Evolutionary conservation across 2,797 vertebrate genomes (phyloP), one percentile per base, ranked within the genome.

Genomic region (Amazonetta brasiliensis): DNA sequence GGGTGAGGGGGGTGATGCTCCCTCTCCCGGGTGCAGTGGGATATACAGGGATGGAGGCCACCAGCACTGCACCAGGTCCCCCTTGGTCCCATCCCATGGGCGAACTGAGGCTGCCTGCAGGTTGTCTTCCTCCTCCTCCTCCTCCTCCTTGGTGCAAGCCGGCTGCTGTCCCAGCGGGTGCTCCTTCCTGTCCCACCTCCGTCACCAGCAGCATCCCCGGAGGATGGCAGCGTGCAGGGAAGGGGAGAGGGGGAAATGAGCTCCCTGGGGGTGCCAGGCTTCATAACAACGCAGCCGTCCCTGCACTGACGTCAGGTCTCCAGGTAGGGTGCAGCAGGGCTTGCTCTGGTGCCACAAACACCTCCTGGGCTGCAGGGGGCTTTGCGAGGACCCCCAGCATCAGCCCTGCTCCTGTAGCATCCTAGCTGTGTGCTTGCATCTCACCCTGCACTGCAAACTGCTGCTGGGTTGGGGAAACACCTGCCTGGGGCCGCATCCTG

Each of bases 181-280:
- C 86, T 88, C 81, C 93, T 97, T 97, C 91, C 95, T 22, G 37
- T 95, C 92, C 87, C 95, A 96, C 58, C 94, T 94, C 89, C 30
- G 25, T 98, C 97, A 98, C 87, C 50, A 52, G 73, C 43, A n/a
- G 23, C 60, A 68, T 92, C 95, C 91, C 88, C 10, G 56, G 90
- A 93, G 95, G 92, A 48, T 0, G 1, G 66, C 75, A 68, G 87
- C 4, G 2, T 4, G 4, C 12, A 66, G 71, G 67, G 35, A 73
- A 21, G 43, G 23, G n/a, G 18, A 2, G 16, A 62, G 39, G 28
- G 4, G 33, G 46, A 92, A 26, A 78, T 87, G 56, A 94, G 84
- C 64, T 92, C 96, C 76, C 95, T 66, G 25, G 62, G 63, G 91
- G 19, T 43, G 20, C 72, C 0, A 2, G 74, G 71, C 56, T 79